phyloP scores from a whole-genome alignment of 64 coral and sea anemone genomes.

The Pocillopora damicornis region DNA sequence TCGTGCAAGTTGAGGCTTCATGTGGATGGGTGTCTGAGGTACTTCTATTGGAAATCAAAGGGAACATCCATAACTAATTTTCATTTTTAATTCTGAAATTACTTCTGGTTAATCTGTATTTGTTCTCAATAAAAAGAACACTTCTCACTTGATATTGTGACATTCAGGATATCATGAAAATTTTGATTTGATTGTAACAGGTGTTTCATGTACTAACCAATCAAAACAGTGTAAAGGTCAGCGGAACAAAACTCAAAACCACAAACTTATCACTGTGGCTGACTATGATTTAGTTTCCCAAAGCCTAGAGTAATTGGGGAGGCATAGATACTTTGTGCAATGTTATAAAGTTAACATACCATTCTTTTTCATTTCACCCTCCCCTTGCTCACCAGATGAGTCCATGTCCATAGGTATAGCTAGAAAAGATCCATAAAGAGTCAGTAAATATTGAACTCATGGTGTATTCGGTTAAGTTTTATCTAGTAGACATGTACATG shows the following conservation, averaged over 20 bases:
- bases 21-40: slow-evolving; percentile 75
- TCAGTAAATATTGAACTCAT: too few species aligned
- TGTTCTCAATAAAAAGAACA: too few species aligned
- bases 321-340: neutral
- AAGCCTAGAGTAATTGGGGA: neutral
- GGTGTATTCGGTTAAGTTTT: neutral
- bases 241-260: too few species aligned
- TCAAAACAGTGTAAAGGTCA: too few species aligned
- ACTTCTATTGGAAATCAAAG: neutral
- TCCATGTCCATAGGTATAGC: slow-evolving; percentile 31
- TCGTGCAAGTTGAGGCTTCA: slow-evolving; percentile 83
- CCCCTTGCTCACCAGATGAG: neutral
- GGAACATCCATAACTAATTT: neutral
- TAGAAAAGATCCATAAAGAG: neutral
- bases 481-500: neutral
- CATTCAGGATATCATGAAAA: too few species aligned
- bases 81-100: neutral
- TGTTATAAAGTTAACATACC: slow-evolving; percentile 24
- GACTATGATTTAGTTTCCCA: neutral
- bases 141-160: too few species aligned
- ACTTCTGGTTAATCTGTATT: neutral
- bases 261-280: too few species aligned
- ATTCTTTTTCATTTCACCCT: slow-evolving; percentile 36
- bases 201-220: too few species aligned
- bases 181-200: too few species aligned